Evolutionary conservation across 2,113 vertebrate genomes (phyloP), one percentile per base, ranked within the genome.

Genomic region (Salvelinus fontinalis): DNA sequence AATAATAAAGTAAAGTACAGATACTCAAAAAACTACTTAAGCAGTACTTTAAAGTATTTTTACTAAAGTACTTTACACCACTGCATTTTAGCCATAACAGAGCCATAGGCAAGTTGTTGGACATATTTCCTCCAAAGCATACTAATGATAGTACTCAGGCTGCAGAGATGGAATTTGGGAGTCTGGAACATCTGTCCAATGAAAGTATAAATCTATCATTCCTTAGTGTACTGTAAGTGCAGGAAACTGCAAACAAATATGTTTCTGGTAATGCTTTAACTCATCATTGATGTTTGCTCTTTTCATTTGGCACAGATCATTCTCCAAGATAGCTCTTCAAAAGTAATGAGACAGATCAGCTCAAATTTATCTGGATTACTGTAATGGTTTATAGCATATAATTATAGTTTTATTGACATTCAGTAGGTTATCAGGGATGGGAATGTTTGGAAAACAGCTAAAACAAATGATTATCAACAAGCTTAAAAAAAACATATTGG

Each of bases 231-330:
- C n/a, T n/a, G n/a, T 76, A 34, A 22, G 69, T 71, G n/a, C 27
- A 59, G 74, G 51, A 69, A 59, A 69, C 29, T n/a, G 51, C 27
- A 59, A 34, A 77, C 22, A 75, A 22, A 79, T 71, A 71, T 26
- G 66, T 51, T 62, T 76, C 71, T 77, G 71, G 76, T 77, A 74
- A 67, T 77, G 68, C 24, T 75, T 44, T 66, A 65, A 77, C 67
- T 60, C 59, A 64, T 74, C 62, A 67, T 27, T 66, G 39, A 75
- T 29, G 13, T 11, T 31, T n/a, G 13, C 16, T 67, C n/a, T 75
- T 66, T 27, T 67, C 24, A 49, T 66, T 67, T 51, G 18, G n/a
- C 31, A 68, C 24, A 67, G 20, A 11, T 24, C 4, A 20, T 24
- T 67, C 54, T 62, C 54, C 29, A 73, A 60, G 31, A 31, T n/a